Conservation (phyloP, 2,113 vertebrate species). For the Hypanus sabinus region DNA sequence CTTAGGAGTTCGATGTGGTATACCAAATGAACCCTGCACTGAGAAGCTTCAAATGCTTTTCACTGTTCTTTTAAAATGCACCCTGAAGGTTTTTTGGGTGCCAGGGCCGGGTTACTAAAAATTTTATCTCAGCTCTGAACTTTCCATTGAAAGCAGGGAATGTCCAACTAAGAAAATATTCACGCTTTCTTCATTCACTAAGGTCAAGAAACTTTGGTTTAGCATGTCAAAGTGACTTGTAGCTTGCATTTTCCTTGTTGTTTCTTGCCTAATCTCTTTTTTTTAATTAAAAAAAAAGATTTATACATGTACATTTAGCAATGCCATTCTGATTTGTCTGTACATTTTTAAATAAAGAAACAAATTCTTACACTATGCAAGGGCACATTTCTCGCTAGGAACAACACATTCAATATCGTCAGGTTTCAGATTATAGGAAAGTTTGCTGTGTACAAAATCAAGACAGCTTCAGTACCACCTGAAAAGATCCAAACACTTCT, state of each 20-base stretch:
- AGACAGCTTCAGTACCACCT: constrained; percentile 53
- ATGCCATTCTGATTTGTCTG: constrained; percentile 89
- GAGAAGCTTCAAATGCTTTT: constrained; percentile 3
- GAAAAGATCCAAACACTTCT: constrained; percentile 57
- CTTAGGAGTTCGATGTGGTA: constrained; percentile 60
- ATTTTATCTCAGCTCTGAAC: constrained; percentile 57
- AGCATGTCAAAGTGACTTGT: constrained; percentile 70
- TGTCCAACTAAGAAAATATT: constrained; percentile 66
- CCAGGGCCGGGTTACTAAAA: constrained; percentile 44
- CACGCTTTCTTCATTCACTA: constrained; percentile 66
- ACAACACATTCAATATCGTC: constrained; percentile 74
- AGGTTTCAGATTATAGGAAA: constrained; percentile 65
- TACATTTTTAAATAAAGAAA: constrained; percentile 76
- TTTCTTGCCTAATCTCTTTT: constrained; percentile 65
- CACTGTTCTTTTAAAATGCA: constrained; percentile 52
- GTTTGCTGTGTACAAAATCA: constrained; percentile 74
- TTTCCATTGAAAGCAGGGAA: constrained; percentile 60
- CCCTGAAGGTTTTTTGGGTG: constrained; percentile 44
- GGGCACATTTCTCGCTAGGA: constrained; percentile 69
- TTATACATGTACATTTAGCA: constrained; percentile 60
- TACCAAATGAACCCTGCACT: constrained; percentile 46
- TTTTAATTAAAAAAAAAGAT: constrained; percentile 44
- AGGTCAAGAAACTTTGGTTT: constrained; percentile 84
- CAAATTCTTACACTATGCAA: constrained; percentile 65
- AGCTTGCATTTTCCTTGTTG: constrained; percentile 59